Evolutionary conservation across 2,797 vertebrate genomes (phyloP).

Genomic region (Sandelia bainsii): DNA sequence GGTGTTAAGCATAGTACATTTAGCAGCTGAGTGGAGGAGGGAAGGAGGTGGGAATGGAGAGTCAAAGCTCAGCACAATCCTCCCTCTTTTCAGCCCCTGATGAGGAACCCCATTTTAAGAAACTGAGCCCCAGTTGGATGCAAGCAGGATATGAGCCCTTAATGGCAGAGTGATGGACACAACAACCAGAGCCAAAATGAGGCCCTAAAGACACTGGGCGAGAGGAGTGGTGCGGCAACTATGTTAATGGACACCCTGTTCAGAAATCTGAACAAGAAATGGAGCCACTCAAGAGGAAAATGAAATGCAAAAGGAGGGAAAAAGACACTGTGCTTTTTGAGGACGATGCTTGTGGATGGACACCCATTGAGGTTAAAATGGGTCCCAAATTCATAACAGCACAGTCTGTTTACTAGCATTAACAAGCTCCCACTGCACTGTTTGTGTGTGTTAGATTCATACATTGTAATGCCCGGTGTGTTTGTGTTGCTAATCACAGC

Average conservation of each 20-base stretch:
- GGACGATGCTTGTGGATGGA: conserved; percentile 54
- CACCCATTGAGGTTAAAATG: conserved; percentile 43
- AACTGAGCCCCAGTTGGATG: conserved; percentile 93
- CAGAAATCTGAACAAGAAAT: conserved; percentile 68
- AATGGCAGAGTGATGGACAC: conserved; percentile 78
- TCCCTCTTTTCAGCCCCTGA: conserved; percentile 98
- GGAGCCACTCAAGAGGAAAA: conserved; percentile 73
- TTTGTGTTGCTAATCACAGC: conserved; percentile 55
- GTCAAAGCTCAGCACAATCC: conserved; percentile 94
- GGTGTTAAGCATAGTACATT: conserved; percentile 47
- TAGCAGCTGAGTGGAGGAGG: conserved; percentile 56
- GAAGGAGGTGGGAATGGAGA: conserved; percentile 83
- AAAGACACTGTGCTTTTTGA: conserved; percentile 39
- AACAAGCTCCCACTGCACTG: conserved; percentile 49
- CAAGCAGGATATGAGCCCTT: conserved; percentile 78
- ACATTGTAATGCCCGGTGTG: conserved; percentile 46
- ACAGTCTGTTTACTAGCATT: conserved; percentile 45
- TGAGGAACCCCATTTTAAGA: conserved; percentile 98
- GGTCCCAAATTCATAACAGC: conserved; percentile 31
- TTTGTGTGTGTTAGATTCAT: conserved; percentile 51
- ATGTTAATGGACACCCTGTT: conserved; percentile 70
- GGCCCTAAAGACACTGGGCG: conserved; percentile 68
- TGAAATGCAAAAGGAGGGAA: conserved; percentile 64
- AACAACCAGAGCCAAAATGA: conserved; percentile 67
- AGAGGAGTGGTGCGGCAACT: conserved; percentile 60